Evolutionary conservation across 2,888 invertebrate genomes (phyloP).

Genomic region (Galeruca laticollis): DNA sequence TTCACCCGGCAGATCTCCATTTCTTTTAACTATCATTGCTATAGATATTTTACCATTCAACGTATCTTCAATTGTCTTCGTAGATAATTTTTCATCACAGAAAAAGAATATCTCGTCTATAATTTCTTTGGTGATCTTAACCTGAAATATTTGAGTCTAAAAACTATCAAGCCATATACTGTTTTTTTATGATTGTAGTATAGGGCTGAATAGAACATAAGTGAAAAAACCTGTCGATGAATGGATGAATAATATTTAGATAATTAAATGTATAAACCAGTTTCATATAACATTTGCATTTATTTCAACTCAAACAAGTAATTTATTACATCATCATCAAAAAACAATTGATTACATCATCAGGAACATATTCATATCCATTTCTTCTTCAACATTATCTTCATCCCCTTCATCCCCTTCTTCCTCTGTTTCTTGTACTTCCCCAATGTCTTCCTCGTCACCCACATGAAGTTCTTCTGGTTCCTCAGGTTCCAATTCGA

Average conservation of each 20-base stretch:
- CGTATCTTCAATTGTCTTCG: slow-evolving; percentile 51
- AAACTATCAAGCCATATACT: neutral
- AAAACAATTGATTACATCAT: neutral
- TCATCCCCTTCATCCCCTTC: slow-evolving; percentile 36
- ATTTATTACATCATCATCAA: neutral
- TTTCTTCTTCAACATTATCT: slow-evolving; percentile 14
- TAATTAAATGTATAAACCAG: neutral
- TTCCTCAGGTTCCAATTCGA: slow-evolving; percentile 23
- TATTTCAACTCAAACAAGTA: neutral
- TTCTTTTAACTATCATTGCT: slow-evolving; percentile 54
- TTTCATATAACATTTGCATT: neutral
- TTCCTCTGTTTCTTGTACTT: slow-evolving; percentile 33
- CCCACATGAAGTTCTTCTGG: slow-evolving; percentile 53
- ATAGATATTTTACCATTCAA: slow-evolving; percentile 50
- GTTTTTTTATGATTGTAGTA: too few relatives aligned
- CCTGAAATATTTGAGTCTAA: slow-evolving; percentile 41
- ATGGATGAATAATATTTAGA: too few relatives aligned
- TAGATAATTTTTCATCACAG: slow-evolving; percentile 49
- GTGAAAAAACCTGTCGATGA: too few relatives aligned
- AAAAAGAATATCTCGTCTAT: slow-evolving; percentile 62
- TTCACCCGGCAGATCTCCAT: slow-evolving; percentile 53
- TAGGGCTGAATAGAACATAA: too few relatives aligned
- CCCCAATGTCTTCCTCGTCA: slow-evolving; percentile 51
- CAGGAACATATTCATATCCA: slow-evolving; percentile 22
- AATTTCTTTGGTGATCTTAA: slow-evolving; percentile 53